These are phyloP conservation scores for Tridacna crocea DNA, from an alignment of 2,888 invertebrate species.

Conservation along the genomic window DNA sequence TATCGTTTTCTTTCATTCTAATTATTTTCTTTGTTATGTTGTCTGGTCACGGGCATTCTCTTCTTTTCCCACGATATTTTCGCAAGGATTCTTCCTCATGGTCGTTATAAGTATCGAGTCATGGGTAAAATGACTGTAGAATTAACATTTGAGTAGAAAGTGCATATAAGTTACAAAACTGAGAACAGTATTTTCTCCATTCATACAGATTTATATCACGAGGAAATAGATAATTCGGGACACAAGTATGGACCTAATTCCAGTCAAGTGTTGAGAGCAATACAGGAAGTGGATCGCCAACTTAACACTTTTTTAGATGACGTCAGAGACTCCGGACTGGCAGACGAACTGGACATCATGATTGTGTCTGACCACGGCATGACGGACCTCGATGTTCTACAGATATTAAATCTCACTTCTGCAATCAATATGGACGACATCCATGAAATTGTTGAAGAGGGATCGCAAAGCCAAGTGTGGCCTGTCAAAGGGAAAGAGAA, in stretches of 20 bases:
- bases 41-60: too few species aligned
- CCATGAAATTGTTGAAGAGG: constrained; percentile 57
- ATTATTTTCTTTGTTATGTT: too few species aligned
- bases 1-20: too few species aligned
- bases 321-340: constrained; percentile 30
- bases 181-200: neutral
- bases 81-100: too few species aligned
- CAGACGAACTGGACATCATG: constrained; percentile 64
- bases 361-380: constrained; percentile 76
- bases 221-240: constrained; percentile 63
- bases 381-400: constrained; percentile 59
- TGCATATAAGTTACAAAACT: too few species aligned
- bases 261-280: constrained; percentile 49
- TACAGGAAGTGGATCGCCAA: constrained; percentile 59
- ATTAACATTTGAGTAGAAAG: too few species aligned
- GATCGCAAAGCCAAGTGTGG: constrained; percentile 67
- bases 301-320: constrained; percentile 59
- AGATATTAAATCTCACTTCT: constrained; percentile 61
- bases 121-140: too few species aligned
- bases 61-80: too few species aligned
- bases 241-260: constrained; percentile 66
- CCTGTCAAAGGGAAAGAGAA: constrained; percentile 55
- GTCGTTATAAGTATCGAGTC: too few species aligned
- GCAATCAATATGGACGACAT: constrained; percentile 55
- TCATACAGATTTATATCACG: constrained; percentile 68